These are phyloP conservation scores for Chascanopsetta lugubris DNA, from an alignment of 2,113 vertebrate genomes.

Conservation along the genomic window DNA sequence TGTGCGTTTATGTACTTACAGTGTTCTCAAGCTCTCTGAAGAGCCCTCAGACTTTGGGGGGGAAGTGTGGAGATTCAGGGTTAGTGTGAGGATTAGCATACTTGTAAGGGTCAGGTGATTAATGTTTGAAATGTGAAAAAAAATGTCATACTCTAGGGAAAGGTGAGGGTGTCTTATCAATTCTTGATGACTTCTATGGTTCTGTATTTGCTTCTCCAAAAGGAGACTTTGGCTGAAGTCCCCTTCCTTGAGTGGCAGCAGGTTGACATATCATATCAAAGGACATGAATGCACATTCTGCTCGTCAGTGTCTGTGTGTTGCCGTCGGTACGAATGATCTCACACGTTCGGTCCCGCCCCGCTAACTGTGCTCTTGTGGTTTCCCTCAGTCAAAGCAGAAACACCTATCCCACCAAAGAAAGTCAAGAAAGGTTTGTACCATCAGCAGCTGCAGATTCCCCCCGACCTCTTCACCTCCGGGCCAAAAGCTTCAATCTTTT, in stretches of 20 bases:
- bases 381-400: constrained; percentile 54
- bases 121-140: no score
- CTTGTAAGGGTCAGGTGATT: no score
- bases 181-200: no score
- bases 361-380: constrained; percentile 61
- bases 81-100: no score
- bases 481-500: constrained; percentile 12
- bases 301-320: constrained; percentile 9
- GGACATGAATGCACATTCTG: no score
- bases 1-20: background rate
- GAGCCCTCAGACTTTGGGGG: background rate
- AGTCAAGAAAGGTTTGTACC: constrained; percentile 77
- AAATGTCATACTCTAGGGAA: no score
- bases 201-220: no score
- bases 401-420: constrained; percentile 42
- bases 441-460: constrained; percentile 24
- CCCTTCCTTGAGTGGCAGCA: no score
- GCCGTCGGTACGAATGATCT: constrained; percentile 18
- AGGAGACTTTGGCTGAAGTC: no score
- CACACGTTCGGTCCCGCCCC: constrained; percentile 12
- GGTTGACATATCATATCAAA: no score
- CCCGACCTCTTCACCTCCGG: constrained; percentile 8
- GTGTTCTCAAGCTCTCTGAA: background rate
- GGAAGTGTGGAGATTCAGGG: no score
- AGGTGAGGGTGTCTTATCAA: no score